phyloP scores from a whole-genome alignment of 2,113 vertebrate species.

The Peromyscus leucopus region DNA sequence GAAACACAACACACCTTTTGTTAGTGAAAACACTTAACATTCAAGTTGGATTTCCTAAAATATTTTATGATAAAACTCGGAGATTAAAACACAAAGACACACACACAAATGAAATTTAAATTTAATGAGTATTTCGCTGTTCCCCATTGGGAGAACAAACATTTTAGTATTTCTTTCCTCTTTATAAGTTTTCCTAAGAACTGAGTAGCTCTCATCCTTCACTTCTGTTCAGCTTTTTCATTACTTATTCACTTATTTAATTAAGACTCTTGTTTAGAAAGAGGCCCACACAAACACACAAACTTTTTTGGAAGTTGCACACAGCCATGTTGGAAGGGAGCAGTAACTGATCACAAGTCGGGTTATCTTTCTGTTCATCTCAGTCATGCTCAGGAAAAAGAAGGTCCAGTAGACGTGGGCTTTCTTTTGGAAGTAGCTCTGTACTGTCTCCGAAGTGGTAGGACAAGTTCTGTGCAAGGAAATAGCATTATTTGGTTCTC shows the following conservation, averaged over 20 bases:
- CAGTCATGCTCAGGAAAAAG: slow-evolving; percentile 69
- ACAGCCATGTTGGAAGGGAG: slow-evolving; percentile 54
- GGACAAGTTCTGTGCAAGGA: slow-evolving; percentile 60
- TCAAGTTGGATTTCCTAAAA: slow-evolving; percentile 56
- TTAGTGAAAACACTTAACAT: slow-evolving; percentile 61
- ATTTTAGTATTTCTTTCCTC: slow-evolving; percentile 30
- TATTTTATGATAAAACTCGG: slow-evolving; percentile 42
- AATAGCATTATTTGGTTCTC: slow-evolving; percentile 65
- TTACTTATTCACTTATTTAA: slow-evolving; percentile 38
- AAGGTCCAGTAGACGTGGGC: slow-evolving; percentile 62
- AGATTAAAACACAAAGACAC: slow-evolving; percentile 13
- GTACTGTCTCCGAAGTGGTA: slow-evolving; percentile 59
- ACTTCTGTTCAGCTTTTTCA: not conserved
- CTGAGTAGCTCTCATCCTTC: not conserved
- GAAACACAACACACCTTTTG: slow-evolving; percentile 47
- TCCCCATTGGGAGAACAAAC: not conserved
- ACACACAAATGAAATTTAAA: slow-evolving; percentile 45
- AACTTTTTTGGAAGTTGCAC: slow-evolving; percentile 54
- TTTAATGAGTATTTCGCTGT: slow-evolving; percentile 19
- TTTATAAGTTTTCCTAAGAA: slow-evolving; percentile 38
- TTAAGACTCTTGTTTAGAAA: slow-evolving; percentile 11
- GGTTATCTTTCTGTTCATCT: slow-evolving; percentile 75
- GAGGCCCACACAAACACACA: slow-evolving; percentile 37
- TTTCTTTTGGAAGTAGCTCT: slow-evolving; percentile 79
- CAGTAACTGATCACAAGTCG: not conserved